Base-by-base conservation (phyloP, 2,888 invertebrate genomes). In the Oeneis ivallda region DNA sequence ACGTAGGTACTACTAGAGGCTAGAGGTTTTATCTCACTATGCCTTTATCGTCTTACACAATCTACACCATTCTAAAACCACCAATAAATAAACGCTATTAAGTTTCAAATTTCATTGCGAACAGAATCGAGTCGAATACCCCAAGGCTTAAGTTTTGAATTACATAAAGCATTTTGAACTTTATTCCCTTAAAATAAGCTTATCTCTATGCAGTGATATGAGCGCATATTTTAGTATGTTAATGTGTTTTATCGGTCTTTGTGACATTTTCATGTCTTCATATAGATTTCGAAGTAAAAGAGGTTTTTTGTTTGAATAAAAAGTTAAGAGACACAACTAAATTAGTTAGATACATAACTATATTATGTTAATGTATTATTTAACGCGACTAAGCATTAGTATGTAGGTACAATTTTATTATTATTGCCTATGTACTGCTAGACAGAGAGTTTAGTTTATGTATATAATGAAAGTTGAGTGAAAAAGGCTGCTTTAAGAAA, bases 231-330 rank as follows among this genome's bases (percentile, higher is more conserved):
- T 74, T 73, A 72, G 54, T 59, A 57, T 68, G 60, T 65, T 72
- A 68, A 74, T 69, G 73, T 60, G 57, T 74, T 75, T 75, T 75
- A 74, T 71, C 70, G 70, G 32, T 43, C n/a, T 57, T 26, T 37
- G 65, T 65, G 72, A 73, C 72, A 67, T 70, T 73, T 75, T 75
- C 73, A 75, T 74, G 75, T 70, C 75, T 74, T 73, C 66, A 72
- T 73, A 73, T 71, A 70, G 64, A 58, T 64, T 66, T 47, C 60
- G 63, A 62, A 47, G 34, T 59, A 49, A 54, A 58, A 54, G 17
- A 47, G 43, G 56, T 52, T 56, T 59, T 56, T 59, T 47, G 41
- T 53, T 58, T n/a, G 39, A 63, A 58, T 62, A 54, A 62, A 62
- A 50, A 34, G 61, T 26, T 26, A 26, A 62, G 45, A 34, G 52